phyloP scores from a whole-genome alignment of 2,888 invertebrate genomes.

The Pachydiplax longipennis region DNA sequence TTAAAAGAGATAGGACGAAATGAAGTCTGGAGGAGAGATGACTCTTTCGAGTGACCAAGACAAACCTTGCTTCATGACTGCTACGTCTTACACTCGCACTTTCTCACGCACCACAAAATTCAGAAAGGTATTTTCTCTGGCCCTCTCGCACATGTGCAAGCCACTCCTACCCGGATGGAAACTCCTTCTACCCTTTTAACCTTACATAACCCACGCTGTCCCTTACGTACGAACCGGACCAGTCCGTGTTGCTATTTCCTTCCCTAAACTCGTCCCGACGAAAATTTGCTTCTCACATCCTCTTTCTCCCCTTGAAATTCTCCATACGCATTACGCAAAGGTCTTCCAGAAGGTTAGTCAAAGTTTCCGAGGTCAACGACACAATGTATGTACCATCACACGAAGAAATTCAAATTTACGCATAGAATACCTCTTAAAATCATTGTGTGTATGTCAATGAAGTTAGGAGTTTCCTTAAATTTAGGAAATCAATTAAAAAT shows the following conservation, averaged over 20 bases:
- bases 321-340: constrained; percentile 16
- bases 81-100: background rate
- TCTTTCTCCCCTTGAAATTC: background rate
- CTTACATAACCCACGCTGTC: background rate
- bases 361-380: background rate
- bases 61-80: background rate
- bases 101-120: background rate
- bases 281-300: background rate
- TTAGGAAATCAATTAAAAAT: too few relatives aligned
- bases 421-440: too few relatives aligned
- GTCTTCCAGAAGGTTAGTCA: constrained; percentile 23
- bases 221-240: background rate
- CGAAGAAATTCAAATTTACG: too few relatives aligned
- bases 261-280: background rate
- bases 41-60: background rate
- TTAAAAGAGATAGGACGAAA: background rate
- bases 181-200: too few relatives aligned
- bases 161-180: background rate
- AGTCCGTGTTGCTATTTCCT: background rate
- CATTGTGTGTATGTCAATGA: too few relatives aligned
- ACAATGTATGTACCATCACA: background rate
- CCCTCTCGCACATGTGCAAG: background rate
- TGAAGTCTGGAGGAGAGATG: background rate
- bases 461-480: too few relatives aligned
- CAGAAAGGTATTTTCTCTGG: background rate